These are phyloP conservation scores for Bruchidius siliquastri DNA, from an alignment of 2,888 invertebrate species.

Conservation along the genomic window DNA sequence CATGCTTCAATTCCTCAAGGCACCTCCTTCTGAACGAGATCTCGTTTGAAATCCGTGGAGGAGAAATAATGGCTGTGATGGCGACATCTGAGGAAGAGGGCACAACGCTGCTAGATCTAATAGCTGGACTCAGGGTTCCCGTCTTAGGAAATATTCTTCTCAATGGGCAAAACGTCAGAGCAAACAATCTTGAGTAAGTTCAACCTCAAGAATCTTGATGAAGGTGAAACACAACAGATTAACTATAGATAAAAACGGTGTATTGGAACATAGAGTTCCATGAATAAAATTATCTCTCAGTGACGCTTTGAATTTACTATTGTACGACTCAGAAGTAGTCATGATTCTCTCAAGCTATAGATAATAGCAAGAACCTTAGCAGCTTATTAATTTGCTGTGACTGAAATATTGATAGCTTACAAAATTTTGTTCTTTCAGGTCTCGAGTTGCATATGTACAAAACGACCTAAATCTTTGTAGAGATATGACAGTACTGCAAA, in stretches of 20 bases:
- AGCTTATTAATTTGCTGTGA: no score
- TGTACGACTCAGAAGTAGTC: no score
- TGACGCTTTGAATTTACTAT: no score
- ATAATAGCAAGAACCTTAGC: no score
- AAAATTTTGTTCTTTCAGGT: constrained; percentile 38
- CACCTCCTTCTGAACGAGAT: constrained; percentile 57
- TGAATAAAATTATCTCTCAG: no score
- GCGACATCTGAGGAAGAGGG: constrained; percentile 85
- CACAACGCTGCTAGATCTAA: constrained; percentile 75
- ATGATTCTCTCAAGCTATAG: no score
- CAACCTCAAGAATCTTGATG: no score
- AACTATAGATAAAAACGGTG: no score
- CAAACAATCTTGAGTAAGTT: constrained; percentile 53
- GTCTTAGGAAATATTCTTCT: constrained; percentile 73
- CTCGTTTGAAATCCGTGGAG: constrained; percentile 84
- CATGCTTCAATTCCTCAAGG: constrained; percentile 33
- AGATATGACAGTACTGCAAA: constrained; percentile 85
- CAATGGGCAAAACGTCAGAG: constrained; percentile 78
- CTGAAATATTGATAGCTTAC: no score
- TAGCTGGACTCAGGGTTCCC: constrained; percentile 66
- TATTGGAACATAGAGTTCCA: no score
- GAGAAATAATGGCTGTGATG: constrained; percentile 86
- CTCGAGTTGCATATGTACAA: constrained; percentile 71
- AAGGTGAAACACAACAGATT: no score
- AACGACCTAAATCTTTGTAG: constrained; percentile 74